Percentiles rank a stretch among this genome's conserved stretches.
phyloP scores from a whole-genome alignment of 2,797 vertebrate genomes.

The Takifugu ocellatus region DNA sequence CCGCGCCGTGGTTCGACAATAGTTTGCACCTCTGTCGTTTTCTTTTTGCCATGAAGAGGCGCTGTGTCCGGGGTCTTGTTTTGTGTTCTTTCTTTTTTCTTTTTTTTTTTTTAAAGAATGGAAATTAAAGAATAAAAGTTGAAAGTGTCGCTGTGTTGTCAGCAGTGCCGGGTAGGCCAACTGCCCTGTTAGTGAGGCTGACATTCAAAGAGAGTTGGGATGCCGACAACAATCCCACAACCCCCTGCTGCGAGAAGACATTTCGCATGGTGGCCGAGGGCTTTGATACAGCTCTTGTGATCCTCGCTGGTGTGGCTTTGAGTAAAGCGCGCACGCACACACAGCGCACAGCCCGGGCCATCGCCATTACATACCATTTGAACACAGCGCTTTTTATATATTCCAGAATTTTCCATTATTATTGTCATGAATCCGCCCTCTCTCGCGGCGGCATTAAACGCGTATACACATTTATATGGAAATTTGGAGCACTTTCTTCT shows the following conservation, averaged over 20 bases:
- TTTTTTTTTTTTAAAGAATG: too few relatives aligned
- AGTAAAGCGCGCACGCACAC: slow-evolving; percentile 47
- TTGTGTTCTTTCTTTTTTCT: too few relatives aligned
- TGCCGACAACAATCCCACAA: slow-evolving; percentile 70
- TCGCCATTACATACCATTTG: slow-evolving; percentile 63
- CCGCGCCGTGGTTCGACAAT: slow-evolving; percentile 9
- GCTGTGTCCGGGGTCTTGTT: slow-evolving; percentile 34
- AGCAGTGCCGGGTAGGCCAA: slow-evolving; percentile 60
- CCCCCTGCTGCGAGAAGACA: slow-evolving; percentile 73
- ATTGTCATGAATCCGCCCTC: slow-evolving; percentile 36
- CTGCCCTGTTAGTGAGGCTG: slow-evolving; percentile 74
- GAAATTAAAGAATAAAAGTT: slow-evolving; percentile 64
- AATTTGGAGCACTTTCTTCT: slow-evolving; percentile 32
- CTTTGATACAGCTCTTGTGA: slow-evolving; percentile 77
- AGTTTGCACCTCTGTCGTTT: slow-evolving; percentile 25
- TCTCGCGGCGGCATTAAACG: slow-evolving; percentile 27
- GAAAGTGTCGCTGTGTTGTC: slow-evolving; percentile 69
- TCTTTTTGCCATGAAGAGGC: slow-evolving; percentile 59
- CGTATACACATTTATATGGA: slow-evolving; percentile 36
- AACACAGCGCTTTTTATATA: slow-evolving; percentile 55
- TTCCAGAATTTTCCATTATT: slow-evolving; percentile 59
- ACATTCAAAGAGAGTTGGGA: slow-evolving; percentile 74
- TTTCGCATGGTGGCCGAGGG: slow-evolving; percentile 69
- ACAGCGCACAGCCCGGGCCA: slow-evolving; percentile 51
- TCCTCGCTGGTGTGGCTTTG: slow-evolving; percentile 68